Evolutionary conservation across 2,113 vertebrate species (phyloP), one percentile per base, ranked within the genome.

Genomic region (Nycticebus coucang): DNA sequence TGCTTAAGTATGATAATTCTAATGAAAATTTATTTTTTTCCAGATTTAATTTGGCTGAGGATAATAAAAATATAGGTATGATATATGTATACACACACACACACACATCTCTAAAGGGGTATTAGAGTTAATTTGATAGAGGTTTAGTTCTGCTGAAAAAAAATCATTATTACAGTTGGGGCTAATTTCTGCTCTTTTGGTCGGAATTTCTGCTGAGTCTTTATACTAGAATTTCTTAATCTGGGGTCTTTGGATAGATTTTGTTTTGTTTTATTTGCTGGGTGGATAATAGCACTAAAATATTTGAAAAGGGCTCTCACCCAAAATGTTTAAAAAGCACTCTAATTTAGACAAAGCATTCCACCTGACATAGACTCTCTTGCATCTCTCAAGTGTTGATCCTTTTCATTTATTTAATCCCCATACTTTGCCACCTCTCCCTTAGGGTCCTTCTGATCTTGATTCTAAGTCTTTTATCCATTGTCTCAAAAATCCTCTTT

Each of bases 191-290:
- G 9, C 60, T 89, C 35, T 91, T 87, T 90, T 72, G 8, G 62
- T 64, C 50, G 80, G 30, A 75, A 64, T 89, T 77, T 71, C 74
- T 92, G 24, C 60, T 74, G 55, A 77, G 18, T 87, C 30, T 94
- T 83, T 78, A 64, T 64, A 55, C 18, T 30, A 75, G 50, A 33
- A 91, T 89, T 93, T 95, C 87, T 89, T 93, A 83, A 60, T 68
- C 50, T 87, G n/a, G 30, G 26, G 21, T 93, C 18, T n/a, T 80
- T 64, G 50, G 15, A 33, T 53, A 62, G 15, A 18, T 50, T 91
- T 79, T 60, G 53, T 89, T 78, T 79, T 83, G 53, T 89, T 78
- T 79, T 83, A n/a, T 92, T 94, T 94, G 81, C 35, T 92, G 33
- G 10, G 72, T 11, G 30, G 33, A 89, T 19, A 22, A 50, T 89